phyloP scores from a whole-genome alignment of 1,140 invertebrate species.

The Mesaphorura yosii region DNA sequence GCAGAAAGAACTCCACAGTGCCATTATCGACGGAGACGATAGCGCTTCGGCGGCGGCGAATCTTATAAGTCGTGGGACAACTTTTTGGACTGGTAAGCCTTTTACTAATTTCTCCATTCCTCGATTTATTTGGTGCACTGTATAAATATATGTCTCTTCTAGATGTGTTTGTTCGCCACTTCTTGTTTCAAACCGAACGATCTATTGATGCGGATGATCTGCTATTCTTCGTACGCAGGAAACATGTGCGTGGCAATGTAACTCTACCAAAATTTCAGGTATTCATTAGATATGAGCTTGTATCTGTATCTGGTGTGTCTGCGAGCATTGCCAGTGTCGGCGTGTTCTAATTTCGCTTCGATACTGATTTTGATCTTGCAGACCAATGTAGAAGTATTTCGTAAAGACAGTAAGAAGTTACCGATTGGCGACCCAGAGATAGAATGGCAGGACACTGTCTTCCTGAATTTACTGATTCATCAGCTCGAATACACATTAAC shows the following conservation, averaged over 20 bases:
- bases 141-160: too few species aligned
- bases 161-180: slow-evolving; percentile 86
- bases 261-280: slow-evolving; percentile 79
- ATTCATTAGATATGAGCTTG: slow-evolving; percentile 31
- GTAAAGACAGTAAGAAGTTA: slow-evolving; percentile 89
- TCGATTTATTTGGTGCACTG: too few species aligned
- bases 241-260: slow-evolving; percentile 70
- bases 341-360: slow-evolving; percentile 4
- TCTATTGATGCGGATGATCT: slow-evolving; percentile 86
- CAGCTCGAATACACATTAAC: slow-evolving; percentile 97
- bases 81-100: slow-evolving; percentile 98
- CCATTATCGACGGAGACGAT: too few species aligned
- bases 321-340: neutral
- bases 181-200: slow-evolving; percentile 73
- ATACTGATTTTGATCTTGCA: slow-evolving; percentile 37
- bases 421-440: slow-evolving; percentile 89
- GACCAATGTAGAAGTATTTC: slow-evolving; percentile 89
- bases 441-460: slow-evolving; percentile 99
- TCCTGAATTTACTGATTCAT: slow-evolving; percentile 95
- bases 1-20: slow-evolving; percentile 29
- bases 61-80: slow-evolving; percentile 81
- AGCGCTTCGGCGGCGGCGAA: slow-evolving; percentile 38
- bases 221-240: slow-evolving; percentile 88
- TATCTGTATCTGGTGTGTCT: neutral
- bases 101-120: too few species aligned